A percentile compares a stretch with the other conserved stretches of the same genome.
phyloP scores from a whole-genome alignment of 2,888 invertebrate genomes.

The Nomada fabriciana region DNA sequence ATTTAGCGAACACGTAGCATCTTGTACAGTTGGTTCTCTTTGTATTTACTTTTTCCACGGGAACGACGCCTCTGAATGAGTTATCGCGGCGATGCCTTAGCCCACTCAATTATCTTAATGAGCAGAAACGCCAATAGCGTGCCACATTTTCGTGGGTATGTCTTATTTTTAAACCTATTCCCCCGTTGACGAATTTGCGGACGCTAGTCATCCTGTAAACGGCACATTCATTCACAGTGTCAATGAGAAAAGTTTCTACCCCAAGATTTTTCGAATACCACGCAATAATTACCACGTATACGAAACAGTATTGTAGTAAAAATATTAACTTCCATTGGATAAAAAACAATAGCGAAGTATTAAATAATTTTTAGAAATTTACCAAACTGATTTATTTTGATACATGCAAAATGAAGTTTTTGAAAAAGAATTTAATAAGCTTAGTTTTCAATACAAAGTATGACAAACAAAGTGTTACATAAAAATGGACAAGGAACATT shows the following conservation, averaged over 20 bases:
- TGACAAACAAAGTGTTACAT: no score
- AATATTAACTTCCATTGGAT: no score
- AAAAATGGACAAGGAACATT: background rate
- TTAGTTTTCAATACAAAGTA: no score
- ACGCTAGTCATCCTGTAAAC: slow-evolving; percentile 63
- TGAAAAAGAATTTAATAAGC: no score
- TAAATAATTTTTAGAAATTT: no score
- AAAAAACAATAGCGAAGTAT: no score
- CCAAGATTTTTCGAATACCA: slow-evolving; percentile 1
- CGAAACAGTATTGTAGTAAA: no score
- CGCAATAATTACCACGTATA: background rate
- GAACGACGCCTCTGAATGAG: slow-evolving; percentile 72
- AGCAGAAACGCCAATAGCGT: slow-evolving; percentile 74
- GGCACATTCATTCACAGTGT: slow-evolving; percentile 41
- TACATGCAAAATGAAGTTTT: no score
- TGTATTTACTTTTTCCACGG: slow-evolving; percentile 73
- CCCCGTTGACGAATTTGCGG: slow-evolving; percentile 78
- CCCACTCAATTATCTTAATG: slow-evolving; percentile 79
- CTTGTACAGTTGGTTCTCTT: slow-evolving; percentile 54
- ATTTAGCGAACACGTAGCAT: slow-evolving; percentile 55
- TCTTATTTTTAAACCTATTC: slow-evolving; percentile 78
- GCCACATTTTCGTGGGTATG: slow-evolving; percentile 61
- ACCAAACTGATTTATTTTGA: no score
- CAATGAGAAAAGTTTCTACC: slow-evolving; percentile 5
- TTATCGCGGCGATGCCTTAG: slow-evolving; percentile 71